Base-by-base conservation (phyloP, 2,888 invertebrate genomes). In the Lymantria monacha region DNA sequence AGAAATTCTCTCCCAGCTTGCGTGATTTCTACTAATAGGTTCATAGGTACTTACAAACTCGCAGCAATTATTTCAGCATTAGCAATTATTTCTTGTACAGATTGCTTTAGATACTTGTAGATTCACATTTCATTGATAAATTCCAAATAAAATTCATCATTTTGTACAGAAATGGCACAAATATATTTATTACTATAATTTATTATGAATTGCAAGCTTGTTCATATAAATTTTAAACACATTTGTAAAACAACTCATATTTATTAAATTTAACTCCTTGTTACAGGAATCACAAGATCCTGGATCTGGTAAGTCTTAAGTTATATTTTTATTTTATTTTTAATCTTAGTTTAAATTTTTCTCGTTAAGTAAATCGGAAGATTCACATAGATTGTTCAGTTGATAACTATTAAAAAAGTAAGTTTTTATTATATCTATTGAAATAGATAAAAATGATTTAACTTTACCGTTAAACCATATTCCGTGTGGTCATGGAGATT, bases 221-320 rank as follows among this genome's bases (percentile, higher is more conserved):
- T 68, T 70, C 70, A 65, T 68, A 55, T 50, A 56, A 59, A 46
- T 31, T 62, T 53, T 48, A 30, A 13, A 37, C 37, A n/a, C 33
- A 33, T 7, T 33, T 10, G 38, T 38, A n/a, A 9, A 42, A 30
- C 50, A 42, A 9, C 14, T n/a, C n/a, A 42, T 31, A 50, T 30
- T 14, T 0, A 22, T 51, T 12, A 40, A 40, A 50, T 51, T 51
- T 44, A 40, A 65, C 56, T 70, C 55, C 41, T 87, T 86, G 85
- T 89, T 89, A 31, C 89, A 89, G 89, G 89, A 87, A 72, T 70
- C 79, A 58, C 83, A 83, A 69, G 88, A 88, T 62, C 67, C 80
- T 42, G 84, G 78, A 49, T 61, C 77, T 45, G 87, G 89, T 89
- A 69, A 87, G 89, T 84, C 51, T 11, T 43, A 46, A 47, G 43